A percentile compares a stretch with the other conserved stretches of the same genome.
phyloP scores from a whole-genome alignment of 2,797 vertebrate genomes.

The Muraenolepis orangiensis region DNA sequence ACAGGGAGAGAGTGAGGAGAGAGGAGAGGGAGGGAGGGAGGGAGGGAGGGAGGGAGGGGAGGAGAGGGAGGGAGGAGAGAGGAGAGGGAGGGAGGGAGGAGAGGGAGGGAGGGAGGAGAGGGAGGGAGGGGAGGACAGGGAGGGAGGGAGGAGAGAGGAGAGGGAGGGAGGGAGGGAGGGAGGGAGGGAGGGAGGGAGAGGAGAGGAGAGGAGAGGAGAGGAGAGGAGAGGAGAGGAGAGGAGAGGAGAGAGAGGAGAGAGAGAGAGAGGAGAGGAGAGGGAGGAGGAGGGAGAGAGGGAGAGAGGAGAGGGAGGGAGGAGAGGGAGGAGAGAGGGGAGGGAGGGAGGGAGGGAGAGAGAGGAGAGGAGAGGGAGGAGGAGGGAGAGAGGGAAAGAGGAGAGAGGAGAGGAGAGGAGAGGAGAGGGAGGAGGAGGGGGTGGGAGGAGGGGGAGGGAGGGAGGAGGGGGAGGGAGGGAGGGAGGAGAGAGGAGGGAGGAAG shows the following conservation, averaged over 20 bases:
- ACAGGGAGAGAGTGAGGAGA: too few species aligned
- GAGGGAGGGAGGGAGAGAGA: not conserved
- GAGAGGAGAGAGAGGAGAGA: too few species aligned
- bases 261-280: not conserved
- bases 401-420: too few species aligned
- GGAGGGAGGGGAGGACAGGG: conserved; percentile 24
- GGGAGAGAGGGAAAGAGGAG: too few species aligned
- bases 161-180: not conserved
- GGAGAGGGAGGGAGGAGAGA: conserved; percentile 13
- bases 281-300: not conserved
- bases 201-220: not conserved
- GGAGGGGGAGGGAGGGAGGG: not conserved
- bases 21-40: not conserved
- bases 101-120: conserved; percentile 34
- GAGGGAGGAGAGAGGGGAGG: not conserved
- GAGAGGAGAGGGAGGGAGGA: too few species aligned
- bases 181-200: not conserved
- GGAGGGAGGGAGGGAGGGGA: not conserved
- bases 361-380: not conserved
- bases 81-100: conserved; percentile 57
- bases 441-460: conserved; percentile 62
- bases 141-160: not conserved
- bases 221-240: too few species aligned
- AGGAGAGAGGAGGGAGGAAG: conserved; percentile 42
- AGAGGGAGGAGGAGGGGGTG: too few species aligned